A percentile compares a stretch with the other conserved stretches of the same genome.
Evolutionary conservation across 2,113 vertebrate genomes (phyloP).

Genomic region (Sceloporus tristichus): DNA sequence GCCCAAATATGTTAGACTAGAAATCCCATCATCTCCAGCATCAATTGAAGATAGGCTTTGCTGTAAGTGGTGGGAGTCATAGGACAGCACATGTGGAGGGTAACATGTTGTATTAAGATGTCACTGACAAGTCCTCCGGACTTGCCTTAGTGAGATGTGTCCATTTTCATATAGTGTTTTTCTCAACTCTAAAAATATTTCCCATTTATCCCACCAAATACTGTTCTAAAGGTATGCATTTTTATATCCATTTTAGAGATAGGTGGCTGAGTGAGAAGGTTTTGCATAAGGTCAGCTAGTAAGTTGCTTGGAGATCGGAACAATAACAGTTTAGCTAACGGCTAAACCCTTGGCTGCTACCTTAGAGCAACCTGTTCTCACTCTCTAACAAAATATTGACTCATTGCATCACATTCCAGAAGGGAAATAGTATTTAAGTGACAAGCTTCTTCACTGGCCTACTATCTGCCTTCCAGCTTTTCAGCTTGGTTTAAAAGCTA

Average conservation of each 20-base stretch:
- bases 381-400: slow-evolving; percentile 1
- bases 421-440: not conserved
- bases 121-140: no score
- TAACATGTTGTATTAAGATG: no score
- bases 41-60: no score
- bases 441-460: not conserved
- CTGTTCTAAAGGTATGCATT: no score
- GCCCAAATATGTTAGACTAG: no score
- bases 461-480: not conserved
- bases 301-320: not conserved
- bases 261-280: not conserved
- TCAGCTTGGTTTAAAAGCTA: not conserved
- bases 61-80: not conserved
- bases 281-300: not conserved
- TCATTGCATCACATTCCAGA: slow-evolving; percentile 9
- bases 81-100: no score
- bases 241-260: slow-evolving; percentile 10
- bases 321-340: not conserved
- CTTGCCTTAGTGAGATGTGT: no score
- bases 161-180: not conserved
- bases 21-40: no score
- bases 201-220: no score
- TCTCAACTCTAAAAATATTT: not conserved
- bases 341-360: not conserved
- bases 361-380: not conserved